Conservation (phyloP, 2,797 vertebrate species). For the Graptemys geographica region DNA sequence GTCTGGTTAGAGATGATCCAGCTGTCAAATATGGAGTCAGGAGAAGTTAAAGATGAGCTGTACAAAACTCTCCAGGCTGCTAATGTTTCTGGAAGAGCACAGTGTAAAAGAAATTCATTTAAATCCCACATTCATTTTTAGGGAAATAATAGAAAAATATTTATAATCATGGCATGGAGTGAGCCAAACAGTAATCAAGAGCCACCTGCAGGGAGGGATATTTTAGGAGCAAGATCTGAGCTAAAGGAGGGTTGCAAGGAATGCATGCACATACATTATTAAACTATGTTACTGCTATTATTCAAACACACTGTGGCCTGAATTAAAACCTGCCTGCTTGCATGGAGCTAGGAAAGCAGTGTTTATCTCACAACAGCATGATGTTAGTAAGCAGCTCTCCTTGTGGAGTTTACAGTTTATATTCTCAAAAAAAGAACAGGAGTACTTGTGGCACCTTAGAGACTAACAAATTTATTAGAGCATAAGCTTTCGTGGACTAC, state of each 20-base stretch:
- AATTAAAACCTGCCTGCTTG: conserved; percentile 26
- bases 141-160: neutral
- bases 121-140: neutral
- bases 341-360: neutral
- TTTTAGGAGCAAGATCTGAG: conserved; percentile 8
- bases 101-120: neutral
- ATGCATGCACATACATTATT: conserved; percentile 5
- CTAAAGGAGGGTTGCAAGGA: neutral
- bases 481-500: no score
- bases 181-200: conserved; percentile 11
- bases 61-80: conserved; percentile 4
- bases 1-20: conserved; percentile 29
- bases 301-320: conserved; percentile 18
- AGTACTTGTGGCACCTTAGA: no score
- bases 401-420: neutral
- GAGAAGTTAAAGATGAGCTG: conserved; percentile 28
- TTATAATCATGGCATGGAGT: neutral
- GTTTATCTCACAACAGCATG: neutral
- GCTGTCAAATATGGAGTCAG: conserved; percentile 34
- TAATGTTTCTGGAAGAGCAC: conserved; percentile 3
- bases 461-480: no score
- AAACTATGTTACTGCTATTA: conserved; percentile 18
- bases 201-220: neutral
- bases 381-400: neutral
- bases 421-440: neutral